Evolutionary conservation across 2,797 vertebrate species (phyloP), one percentile per base, ranked within the genome.

Genomic region (Tachyglossus aculeatus): DNA sequence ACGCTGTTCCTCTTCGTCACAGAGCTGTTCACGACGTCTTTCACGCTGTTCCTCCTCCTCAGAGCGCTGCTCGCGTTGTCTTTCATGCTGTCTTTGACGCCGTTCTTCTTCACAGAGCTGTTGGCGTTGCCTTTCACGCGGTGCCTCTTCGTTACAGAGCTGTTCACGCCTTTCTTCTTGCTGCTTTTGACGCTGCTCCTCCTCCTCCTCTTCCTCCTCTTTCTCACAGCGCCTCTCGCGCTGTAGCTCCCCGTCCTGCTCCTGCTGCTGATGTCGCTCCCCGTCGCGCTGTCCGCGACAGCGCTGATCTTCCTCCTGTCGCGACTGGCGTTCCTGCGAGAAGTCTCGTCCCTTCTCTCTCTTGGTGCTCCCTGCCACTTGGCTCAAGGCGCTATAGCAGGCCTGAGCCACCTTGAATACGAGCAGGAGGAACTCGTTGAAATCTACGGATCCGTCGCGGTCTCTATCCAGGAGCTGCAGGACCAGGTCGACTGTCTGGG

Each of bases 391-490:
- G 0, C 79, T 67, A 27, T 88, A 91, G 64, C 91, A 92, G 52
- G 89, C 87, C 9, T 85, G 89, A 21, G 89, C 91, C 27, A 88
- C 53, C 22, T 83, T 82, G 85, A 90, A 92, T 33, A 72, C 24
- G 38, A 93, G 2, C 7, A 89, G 36, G 43, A 93, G 80, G 75
- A 95, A 98, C 88, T 98, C 97, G 3, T 94, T 94, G 71, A 97
- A 97, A 63, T 95, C 87, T 21, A 98, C 92, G 44, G 82, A 44
- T 18, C 94, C 93, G 0, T 97, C 95, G 0, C 88, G 39, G 6
- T 96, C 96, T 56, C 93, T 86, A 51, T 98, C 96, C 86, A 98
- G 91, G 74, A 96, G 94, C 81, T 92, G 94, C 92, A 97, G 94
- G 11, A 85, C 85, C 67, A 88, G 55, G 18, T 90, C 83, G 2